A percentile compares a stretch with the other conserved stretches of the same genome.
Conservation (phyloP, 2,113 vertebrate species). For the Collichthys lucidus region DNA sequence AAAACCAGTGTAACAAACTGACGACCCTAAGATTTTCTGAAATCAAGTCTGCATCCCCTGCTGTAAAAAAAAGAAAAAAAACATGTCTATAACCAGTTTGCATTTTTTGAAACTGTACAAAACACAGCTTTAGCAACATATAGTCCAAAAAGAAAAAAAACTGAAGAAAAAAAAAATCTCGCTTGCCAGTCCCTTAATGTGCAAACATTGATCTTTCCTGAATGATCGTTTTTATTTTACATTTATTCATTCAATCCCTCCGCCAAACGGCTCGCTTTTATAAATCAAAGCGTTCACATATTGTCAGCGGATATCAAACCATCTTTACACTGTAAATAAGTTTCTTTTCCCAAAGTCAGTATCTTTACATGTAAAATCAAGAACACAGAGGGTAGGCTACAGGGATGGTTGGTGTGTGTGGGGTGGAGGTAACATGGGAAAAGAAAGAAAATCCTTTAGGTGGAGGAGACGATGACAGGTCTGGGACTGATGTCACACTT, state of each 20-base stretch:
- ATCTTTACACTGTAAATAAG: slow-evolving; percentile 88
- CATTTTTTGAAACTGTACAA: slow-evolving; percentile 85
- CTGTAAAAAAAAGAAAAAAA: slow-evolving; percentile 82
- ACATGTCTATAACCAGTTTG: slow-evolving; percentile 83
- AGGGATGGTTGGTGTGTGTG: slow-evolving; percentile 10
- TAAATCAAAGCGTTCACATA: slow-evolving; percentile 87
- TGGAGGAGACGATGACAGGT: neutral
- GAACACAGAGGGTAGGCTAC: slow-evolving; percentile 46
- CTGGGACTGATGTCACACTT: slow-evolving; percentile 40
- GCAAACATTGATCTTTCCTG: slow-evolving; percentile 87
- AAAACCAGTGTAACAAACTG: slow-evolving; percentile 98
- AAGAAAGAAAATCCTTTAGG: slow-evolving; percentile 27
- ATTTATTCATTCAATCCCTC: slow-evolving; percentile 66
- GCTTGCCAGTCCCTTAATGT: slow-evolving; percentile 82
- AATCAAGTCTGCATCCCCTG: slow-evolving; percentile 90
- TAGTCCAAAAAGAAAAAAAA: slow-evolving; percentile 61
- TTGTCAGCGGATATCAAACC: slow-evolving; percentile 78
- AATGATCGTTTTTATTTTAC: slow-evolving; percentile 73
- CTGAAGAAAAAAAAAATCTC: slow-evolving; percentile 74
- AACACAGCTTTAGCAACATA: slow-evolving; percentile 86
- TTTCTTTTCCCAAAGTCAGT: slow-evolving; percentile 77
- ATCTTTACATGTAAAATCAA: slow-evolving; percentile 78
- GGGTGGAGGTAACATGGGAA: neutral
- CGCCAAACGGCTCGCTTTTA: slow-evolving; percentile 82
- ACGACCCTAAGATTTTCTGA: slow-evolving; percentile 85